Percentiles rank a stretch among this genome's conserved stretches.
Conservation (phyloP, 2,797 vertebrate species). For the Myotis myotis region DNA sequence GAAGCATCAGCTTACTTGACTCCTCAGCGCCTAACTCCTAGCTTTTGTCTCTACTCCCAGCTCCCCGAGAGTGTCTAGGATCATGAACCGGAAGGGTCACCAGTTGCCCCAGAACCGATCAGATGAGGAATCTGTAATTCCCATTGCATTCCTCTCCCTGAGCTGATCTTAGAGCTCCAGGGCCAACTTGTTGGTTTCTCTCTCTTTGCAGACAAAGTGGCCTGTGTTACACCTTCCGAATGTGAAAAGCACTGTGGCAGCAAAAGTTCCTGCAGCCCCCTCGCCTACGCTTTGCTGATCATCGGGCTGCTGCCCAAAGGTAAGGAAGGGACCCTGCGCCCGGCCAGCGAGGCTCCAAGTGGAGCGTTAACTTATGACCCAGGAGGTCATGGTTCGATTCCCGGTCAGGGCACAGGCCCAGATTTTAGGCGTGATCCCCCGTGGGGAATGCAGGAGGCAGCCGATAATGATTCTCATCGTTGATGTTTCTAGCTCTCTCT, state of each 20-base stretch:
- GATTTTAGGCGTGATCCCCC: too few relatives aligned
- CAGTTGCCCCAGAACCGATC: background rate
- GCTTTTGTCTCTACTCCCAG: background rate
- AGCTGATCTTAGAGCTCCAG: background rate
- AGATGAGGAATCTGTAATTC: background rate
- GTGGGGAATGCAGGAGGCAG: too few relatives aligned
- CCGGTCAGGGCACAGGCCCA: too few relatives aligned
- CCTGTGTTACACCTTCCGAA: conserved; percentile 42
- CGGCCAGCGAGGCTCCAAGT: too few relatives aligned
- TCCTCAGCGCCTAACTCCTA: background rate
- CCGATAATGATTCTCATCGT: too few relatives aligned
- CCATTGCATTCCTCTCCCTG: background rate
- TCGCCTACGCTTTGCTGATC: conserved; percentile 19
- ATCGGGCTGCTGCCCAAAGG: background rate
- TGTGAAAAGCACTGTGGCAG: conserved; percentile 53
- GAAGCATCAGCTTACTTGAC: background rate
- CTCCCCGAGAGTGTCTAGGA: too few relatives aligned
- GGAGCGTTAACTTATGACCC: too few relatives aligned
- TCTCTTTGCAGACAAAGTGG: conserved; percentile 63
- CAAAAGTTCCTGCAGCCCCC: background rate
- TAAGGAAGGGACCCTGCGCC: background rate
- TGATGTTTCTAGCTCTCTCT: too few relatives aligned
- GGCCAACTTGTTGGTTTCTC: background rate
- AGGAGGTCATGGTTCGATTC: too few relatives aligned
- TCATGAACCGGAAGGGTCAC: background rate